Percentiles rank a stretch among this genome's conserved stretches.
These are phyloP conservation scores for Narcine bancroftii DNA, from an alignment of 2,113 vertebrate genomes.

Conservation along the genomic window DNA sequence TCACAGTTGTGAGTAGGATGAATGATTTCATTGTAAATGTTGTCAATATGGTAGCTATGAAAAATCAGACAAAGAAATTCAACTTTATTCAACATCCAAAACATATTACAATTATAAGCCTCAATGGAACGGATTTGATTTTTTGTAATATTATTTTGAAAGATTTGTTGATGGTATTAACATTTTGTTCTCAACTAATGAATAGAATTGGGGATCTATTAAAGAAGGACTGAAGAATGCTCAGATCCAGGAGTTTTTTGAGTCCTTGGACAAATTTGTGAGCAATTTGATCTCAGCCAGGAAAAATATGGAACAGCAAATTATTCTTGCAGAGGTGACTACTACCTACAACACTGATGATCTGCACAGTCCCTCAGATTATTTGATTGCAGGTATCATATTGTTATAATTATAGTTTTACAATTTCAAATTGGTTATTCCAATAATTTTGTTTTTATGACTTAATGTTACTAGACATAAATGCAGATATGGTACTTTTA, in stretches of 20 bases:
- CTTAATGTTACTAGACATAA: not conserved
- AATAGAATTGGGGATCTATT: conserved; percentile 61
- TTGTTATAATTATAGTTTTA: not conserved
- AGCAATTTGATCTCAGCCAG: conserved; percentile 54
- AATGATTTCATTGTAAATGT: not conserved
- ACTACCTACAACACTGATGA: conserved; percentile 47
- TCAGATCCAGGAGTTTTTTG: conserved; percentile 59
- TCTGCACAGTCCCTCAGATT: conserved; percentile 61
- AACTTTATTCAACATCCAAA: not conserved
- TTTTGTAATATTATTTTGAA: not conserved
- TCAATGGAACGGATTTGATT: not conserved
- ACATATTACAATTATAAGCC: not conserved
- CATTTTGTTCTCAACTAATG: conserved; percentile 4
- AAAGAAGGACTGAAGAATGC: conserved; percentile 53
- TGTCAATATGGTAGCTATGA: not conserved
- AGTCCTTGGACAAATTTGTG: conserved; percentile 60
- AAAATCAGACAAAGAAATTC: not conserved
- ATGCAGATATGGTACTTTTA: not conserved
- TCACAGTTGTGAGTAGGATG: not conserved
- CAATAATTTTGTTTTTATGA: not conserved
- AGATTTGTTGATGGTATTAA: not conserved
- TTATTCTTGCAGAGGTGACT: conserved; percentile 55
- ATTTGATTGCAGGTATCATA: conserved; percentile 55
- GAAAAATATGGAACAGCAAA: conserved; percentile 57
- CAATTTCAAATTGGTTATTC: not conserved